phyloP scores from a whole-genome alignment of 2,797 vertebrate genomes.

The Squalus acanthias region DNA sequence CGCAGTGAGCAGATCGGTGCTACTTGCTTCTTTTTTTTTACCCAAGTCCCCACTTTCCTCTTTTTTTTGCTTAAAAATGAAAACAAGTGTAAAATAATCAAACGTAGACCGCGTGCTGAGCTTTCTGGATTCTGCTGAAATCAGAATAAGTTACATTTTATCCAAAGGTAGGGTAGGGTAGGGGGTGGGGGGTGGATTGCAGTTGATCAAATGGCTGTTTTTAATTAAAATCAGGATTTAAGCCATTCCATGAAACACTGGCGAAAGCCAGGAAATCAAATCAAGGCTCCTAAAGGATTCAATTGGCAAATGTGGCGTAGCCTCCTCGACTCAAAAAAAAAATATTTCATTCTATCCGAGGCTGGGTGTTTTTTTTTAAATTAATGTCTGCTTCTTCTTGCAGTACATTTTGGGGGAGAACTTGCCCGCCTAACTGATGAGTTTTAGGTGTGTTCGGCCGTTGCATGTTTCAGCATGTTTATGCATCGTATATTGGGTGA shows the following conservation, averaged over 20 bases:
- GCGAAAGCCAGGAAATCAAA: neutral
- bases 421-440: neutral
- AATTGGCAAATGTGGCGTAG: neutral
- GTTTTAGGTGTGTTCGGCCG: neutral
- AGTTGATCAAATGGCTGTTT: constrained; percentile 24
- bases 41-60: neutral
- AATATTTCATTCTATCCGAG: neutral
- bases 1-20: neutral
- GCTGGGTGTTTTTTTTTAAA: neutral
- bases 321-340: neutral
- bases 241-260: neutral
- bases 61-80: neutral
- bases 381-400: neutral
- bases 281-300: neutral
- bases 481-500: neutral
- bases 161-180: neutral
- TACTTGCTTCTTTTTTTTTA: neutral
- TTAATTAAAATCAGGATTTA: constrained; percentile 34
- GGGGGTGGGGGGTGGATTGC: neutral
- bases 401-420: neutral
- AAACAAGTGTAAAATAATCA: neutral
- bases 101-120: neutral
- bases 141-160: neutral
- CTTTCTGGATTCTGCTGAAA: neutral
- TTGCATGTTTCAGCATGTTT: neutral